Evolutionary conservation across 2,113 vertebrate species (phyloP).

Genomic region (Hypocryptadius cinnamomeus): DNA sequence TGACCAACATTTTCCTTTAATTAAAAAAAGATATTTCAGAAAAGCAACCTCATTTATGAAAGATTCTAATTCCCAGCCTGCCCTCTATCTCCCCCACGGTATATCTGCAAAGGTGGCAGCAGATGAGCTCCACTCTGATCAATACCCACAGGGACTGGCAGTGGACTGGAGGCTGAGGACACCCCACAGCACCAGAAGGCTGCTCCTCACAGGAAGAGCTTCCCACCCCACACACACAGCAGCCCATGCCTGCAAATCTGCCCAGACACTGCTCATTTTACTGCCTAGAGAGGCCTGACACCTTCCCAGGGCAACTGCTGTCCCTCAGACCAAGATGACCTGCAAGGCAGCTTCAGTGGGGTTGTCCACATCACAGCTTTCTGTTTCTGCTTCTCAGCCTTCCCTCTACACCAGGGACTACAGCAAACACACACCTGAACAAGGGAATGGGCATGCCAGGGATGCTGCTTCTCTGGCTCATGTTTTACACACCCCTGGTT

Average conservation of each 20-base stretch:
- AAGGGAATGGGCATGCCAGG: neutral
- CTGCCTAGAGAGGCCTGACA: neutral
- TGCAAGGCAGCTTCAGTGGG: neutral
- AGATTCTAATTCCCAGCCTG: neutral
- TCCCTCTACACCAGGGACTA: accelerated
- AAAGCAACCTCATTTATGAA: neutral
- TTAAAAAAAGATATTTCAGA: neutral
- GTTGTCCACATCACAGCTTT: neutral
- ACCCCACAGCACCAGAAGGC: neutral
- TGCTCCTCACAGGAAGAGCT: neutral
- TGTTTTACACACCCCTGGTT: neutral
- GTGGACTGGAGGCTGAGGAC: neutral
- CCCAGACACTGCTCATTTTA: neutral
- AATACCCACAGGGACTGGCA: neutral
- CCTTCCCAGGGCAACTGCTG: neutral
- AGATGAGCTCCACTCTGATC: neutral
- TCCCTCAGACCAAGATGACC: neutral
- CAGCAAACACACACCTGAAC: neutral
- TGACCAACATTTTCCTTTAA: neutral
- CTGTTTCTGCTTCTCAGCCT: neutral
- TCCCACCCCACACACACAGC: neutral
- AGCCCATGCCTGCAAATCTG: neutral
- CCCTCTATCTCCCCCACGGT: neutral
- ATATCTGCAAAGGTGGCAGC: neutral
- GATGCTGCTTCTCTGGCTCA: neutral